These are phyloP conservation scores for Glaucopsyche alexis DNA, from an alignment of 2,888 invertebrate species.

Conservation along the genomic window DNA sequence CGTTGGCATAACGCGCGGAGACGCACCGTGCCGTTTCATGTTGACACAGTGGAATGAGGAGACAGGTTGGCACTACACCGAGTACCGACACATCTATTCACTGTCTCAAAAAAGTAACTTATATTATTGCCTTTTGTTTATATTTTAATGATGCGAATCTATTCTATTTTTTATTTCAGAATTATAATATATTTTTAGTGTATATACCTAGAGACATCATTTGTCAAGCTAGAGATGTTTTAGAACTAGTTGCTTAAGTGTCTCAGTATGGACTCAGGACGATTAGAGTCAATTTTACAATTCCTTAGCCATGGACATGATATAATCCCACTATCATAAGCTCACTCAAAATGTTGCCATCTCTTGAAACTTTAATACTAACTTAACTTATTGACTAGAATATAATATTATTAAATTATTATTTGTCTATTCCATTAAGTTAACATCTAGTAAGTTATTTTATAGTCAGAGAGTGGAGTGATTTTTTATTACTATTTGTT, in stretches of 20 bases:
- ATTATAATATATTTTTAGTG: neutral
- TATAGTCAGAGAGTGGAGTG: too few relatives aligned
- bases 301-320: neutral
- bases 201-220: neutral
- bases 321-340: neutral
- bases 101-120: neutral
- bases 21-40: too few relatives aligned
- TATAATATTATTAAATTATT: neutral
- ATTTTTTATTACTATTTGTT: too few relatives aligned
- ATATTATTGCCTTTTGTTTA: neutral
- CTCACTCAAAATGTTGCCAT: neutral
- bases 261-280: neutral
- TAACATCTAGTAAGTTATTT: neutral
- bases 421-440: conserved; percentile 1
- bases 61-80: neutral
- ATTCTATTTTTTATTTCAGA: neutral
- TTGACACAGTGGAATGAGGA: too few relatives aligned
- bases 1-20: too few relatives aligned
- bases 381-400: conserved; percentile 5
- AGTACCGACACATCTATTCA: neutral
- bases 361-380: neutral
- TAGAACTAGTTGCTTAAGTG: neutral
- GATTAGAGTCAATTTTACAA: neutral
- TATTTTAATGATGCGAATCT: neutral
- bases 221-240: neutral